phyloP scores from a whole-genome alignment of 2,888 invertebrate species.

The Stramonita haemastoma region DNA sequence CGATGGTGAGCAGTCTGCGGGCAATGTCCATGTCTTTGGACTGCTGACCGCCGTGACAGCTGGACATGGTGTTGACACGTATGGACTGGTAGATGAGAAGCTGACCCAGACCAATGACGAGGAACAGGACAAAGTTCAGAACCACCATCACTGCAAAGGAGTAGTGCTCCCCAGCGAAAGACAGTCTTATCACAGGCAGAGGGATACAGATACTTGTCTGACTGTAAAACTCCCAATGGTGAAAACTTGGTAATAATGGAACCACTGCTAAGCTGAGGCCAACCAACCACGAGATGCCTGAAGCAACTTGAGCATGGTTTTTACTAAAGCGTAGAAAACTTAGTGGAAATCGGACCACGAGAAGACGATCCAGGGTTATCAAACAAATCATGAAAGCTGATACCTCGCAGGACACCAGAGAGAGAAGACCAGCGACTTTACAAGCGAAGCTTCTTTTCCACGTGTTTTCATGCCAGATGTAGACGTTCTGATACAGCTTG shows the following conservation, averaged over 20 bases:
- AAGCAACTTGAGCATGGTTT: not conserved
- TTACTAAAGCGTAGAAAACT: constrained; percentile 49
- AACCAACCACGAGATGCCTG: not conserved
- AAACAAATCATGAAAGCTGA: constrained; percentile 79
- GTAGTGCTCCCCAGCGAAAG: constrained; percentile 74
- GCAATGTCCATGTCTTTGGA: constrained; percentile 6
- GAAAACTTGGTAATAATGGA: constrained; percentile 62
- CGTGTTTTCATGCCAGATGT: not conserved
- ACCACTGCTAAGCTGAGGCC: constrained; percentile 57
- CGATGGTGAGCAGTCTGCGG: constrained; percentile 18
- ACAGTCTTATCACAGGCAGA: constrained; percentile 71
- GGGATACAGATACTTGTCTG: constrained; percentile 73
- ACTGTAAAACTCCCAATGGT: constrained; percentile 64
- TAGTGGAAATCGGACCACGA: constrained; percentile 82
- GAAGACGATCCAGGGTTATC: constrained; percentile 82
- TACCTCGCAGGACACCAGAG: constrained; percentile 73
- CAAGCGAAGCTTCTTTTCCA: constrained; percentile 24
- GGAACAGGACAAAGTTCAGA: constrained; percentile 69
- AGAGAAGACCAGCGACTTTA: constrained; percentile 74
- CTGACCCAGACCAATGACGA: constrained; percentile 71
- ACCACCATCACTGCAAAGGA: constrained; percentile 71
- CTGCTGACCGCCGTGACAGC: not conserved
- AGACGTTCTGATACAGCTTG: not conserved
- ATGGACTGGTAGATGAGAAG: constrained; percentile 68
- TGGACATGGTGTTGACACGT: not conserved